phyloP scores from a whole-genome alignment of 2,113 vertebrate genomes.

The Lucifuga dentata region DNA sequence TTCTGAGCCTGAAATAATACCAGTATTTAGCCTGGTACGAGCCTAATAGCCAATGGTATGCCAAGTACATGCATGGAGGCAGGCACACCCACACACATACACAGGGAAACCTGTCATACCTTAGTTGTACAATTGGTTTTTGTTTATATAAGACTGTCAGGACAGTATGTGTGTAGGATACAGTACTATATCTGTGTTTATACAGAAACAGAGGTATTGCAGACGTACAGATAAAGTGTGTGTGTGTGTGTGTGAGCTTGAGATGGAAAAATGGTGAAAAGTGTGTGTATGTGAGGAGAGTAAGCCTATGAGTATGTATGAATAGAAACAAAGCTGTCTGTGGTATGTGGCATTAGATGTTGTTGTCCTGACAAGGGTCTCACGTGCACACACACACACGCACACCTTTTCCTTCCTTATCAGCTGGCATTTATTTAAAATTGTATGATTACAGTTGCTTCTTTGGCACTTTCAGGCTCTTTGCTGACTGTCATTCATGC shows the following conservation, averaged over 20 bases:
- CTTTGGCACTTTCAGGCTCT: conserved; percentile 7
- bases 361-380: no score
- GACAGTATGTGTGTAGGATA: conserved; percentile 42
- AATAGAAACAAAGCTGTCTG: conserved; percentile 44
- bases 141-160: conserved; percentile 63
- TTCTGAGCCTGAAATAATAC: conserved; percentile 10
- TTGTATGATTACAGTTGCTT: conserved; percentile 12
- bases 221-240: background rate
- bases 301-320: conserved; percentile 32
- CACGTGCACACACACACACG: background rate
- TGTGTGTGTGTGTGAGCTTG: background rate
- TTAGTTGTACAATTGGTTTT: conserved; percentile 35
- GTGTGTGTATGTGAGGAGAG: conserved; percentile 1
- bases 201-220: conserved; percentile 50
- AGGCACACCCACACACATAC: conserved; percentile 4
- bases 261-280: background rate
- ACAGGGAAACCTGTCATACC: conserved; percentile 25
- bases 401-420: background rate
- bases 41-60: conserved; percentile 3
- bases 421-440: background rate
- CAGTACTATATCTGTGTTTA: conserved; percentile 60
- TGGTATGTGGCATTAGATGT: conserved; percentile 15
- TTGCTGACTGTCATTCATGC: background rate
- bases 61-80: background rate
- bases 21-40: background rate